Conservation (phyloP, 2,113 vertebrate species). For the Barnardius zonarius region DNA sequence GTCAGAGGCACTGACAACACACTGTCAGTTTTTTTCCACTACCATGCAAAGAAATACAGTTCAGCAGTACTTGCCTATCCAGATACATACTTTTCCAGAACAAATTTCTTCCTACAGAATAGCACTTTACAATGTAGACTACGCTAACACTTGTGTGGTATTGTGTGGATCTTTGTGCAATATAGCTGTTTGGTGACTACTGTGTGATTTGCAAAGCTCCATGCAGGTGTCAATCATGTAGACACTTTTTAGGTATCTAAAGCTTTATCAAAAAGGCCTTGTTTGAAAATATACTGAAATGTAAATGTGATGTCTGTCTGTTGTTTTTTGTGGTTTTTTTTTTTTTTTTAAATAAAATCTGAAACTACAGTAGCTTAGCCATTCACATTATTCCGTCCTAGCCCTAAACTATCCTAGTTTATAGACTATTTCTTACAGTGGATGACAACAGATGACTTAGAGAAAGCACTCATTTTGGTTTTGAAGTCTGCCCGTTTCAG, state of each 20-base stretch:
- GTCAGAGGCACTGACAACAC: background rate
- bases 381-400: background rate
- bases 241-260: slow-evolving; percentile 49
- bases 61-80: slow-evolving; percentile 25
- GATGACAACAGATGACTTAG: background rate
- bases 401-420: background rate
- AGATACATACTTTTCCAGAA: slow-evolving; percentile 18
- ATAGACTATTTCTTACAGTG: background rate
- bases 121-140: slow-evolving; percentile 85
- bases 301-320: slow-evolving; percentile 21
- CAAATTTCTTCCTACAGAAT: slow-evolving; percentile 38
- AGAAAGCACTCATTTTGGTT: background rate
- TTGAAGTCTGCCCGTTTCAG: background rate
- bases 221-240: slow-evolving; percentile 41
- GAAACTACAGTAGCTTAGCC: background rate
- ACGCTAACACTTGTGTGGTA: slow-evolving; percentile 67
- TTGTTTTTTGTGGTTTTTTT: background rate
- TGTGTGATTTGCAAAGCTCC: slow-evolving; percentile 48
- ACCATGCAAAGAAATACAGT: background rate
- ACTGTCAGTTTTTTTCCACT: background rate
- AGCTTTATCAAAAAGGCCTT: slow-evolving; percentile 69
- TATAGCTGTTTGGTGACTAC: slow-evolving; percentile 69
- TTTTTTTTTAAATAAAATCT: slow-evolving; percentile 70
- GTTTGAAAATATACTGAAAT: slow-evolving; percentile 60
- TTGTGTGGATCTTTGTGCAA: slow-evolving; percentile 76